Evolutionary conservation across 1,140 invertebrate genomes (phyloP).

Genomic region (Microplitis mediator): DNA sequence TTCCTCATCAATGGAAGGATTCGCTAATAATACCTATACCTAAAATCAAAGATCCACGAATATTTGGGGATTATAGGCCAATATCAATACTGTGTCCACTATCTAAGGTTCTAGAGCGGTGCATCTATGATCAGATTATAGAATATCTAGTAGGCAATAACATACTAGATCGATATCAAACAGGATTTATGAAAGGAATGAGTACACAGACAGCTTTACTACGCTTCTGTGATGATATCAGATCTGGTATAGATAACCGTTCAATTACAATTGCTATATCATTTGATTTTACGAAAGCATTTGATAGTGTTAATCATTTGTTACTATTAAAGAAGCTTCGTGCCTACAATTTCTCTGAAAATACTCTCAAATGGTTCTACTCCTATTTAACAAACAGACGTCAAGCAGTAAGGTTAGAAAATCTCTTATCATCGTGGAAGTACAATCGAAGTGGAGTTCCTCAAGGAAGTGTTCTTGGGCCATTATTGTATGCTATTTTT

Average conservation of each 20-base stretch:
- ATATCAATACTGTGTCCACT: conserved; percentile 17
- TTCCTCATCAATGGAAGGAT: neutral
- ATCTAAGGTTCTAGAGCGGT: conserved; percentile 17
- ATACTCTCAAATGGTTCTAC: neutral
- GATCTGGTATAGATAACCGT: neutral
- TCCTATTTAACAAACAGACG: neutral
- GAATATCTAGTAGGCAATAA: neutral
- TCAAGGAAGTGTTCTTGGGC: neutral
- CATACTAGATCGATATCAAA: neutral
- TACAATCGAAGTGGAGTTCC: neutral
- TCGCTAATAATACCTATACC: neutral
- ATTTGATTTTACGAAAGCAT: conserved; percentile 29
- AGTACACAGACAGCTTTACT: neutral
- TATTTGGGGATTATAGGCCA: conserved; percentile 8
- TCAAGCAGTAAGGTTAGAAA: neutral
- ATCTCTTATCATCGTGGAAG: neutral
- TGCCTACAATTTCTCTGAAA: neutral
- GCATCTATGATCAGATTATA: conserved; percentile 5
- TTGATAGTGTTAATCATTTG: conserved; percentile 25
- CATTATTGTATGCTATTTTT: neutral
- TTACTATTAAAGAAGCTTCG: conserved; percentile 19
- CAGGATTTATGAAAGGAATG: neutral
- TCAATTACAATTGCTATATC: conserved; percentile 14
- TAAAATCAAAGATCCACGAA: neutral
- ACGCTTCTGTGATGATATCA: neutral